Evolutionary conservation across 2,113 vertebrate species (phyloP), one percentile per base, ranked within the genome.

Genomic region (Synchiropus splendidus): DNA sequence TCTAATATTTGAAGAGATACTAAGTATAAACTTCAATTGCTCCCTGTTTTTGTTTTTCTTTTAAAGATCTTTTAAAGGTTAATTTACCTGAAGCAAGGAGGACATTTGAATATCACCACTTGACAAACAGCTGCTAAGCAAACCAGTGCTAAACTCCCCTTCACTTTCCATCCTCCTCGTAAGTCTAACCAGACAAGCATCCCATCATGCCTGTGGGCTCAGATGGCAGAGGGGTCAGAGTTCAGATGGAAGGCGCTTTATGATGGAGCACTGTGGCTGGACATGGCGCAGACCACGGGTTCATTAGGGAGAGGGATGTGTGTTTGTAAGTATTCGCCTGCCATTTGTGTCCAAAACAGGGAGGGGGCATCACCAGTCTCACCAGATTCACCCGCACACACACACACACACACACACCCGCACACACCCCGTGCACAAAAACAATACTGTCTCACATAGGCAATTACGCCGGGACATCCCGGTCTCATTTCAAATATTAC

Each of bases 401-500:
- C 71, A 78, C 61, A 68, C 39, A 55, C 58, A 59, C 63, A 66
- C 53, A n/a, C n/a, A n/a, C 21, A 27, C 21, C 21, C 21, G 21
- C 8, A 77, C 69, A 74, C 74, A 74, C 72, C 40, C 60, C 40
- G 62, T 47, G 65, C 60, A 72, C 67, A 77, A 74, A 72, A 68
- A 67, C 61, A 80, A 76, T 70, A 60, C 50, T 45, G 59, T 80
- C 63, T 76, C 65, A 60, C 61, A 69, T 43, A 21, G 52, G 45
- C 46, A 74, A 68, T 61, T 53, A 68, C 10, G 14, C 36, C 17
- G 8, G 39, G 45, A 61, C 58, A 51, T 49, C 40, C 31, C 51
- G 41, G 39, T 40, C 51, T 51, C 13, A 58, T 66, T 21, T 40
- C 46, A 59, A 48, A 61, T 33, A 72, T 63, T 55, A 63, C 31